Conservation (phyloP, 2,797 vertebrate species). For the Clarias pachynema region DNA sequence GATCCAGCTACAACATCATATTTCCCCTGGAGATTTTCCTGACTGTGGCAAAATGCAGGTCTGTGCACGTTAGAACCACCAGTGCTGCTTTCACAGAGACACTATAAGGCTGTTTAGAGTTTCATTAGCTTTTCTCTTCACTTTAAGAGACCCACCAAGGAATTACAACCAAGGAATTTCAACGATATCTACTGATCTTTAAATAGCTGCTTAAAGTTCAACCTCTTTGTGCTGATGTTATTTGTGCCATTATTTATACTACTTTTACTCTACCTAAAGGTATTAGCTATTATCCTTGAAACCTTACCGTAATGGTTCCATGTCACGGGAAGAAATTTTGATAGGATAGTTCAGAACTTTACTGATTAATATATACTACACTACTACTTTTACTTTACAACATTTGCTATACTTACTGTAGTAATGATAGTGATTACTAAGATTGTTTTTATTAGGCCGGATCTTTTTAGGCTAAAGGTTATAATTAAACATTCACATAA, state of each 20-base stretch:
- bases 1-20: constrained; percentile 91
- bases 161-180: neutral
- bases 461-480: neutral
- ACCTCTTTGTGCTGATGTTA: neutral
- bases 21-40: constrained; percentile 91
- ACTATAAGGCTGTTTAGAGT: neutral
- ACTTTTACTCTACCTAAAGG: neutral
- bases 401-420: neutral
- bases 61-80: constrained; percentile 47
- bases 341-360: neutral
- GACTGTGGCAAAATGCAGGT: constrained; percentile 95
- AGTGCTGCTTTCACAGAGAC: neutral
- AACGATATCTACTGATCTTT: neutral
- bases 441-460: neutral
- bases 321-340: neutral
- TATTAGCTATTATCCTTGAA: neutral
- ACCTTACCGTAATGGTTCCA: neutral
- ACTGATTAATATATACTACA: neutral
- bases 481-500: neutral
- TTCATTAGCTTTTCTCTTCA: neutral
- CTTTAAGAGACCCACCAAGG: neutral
- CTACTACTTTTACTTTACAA: neutral
- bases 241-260: neutral
- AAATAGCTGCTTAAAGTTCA: neutral
- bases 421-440: neutral